Conservation (phyloP, 2,113 vertebrate species). For the Chitala chitala region DNA sequence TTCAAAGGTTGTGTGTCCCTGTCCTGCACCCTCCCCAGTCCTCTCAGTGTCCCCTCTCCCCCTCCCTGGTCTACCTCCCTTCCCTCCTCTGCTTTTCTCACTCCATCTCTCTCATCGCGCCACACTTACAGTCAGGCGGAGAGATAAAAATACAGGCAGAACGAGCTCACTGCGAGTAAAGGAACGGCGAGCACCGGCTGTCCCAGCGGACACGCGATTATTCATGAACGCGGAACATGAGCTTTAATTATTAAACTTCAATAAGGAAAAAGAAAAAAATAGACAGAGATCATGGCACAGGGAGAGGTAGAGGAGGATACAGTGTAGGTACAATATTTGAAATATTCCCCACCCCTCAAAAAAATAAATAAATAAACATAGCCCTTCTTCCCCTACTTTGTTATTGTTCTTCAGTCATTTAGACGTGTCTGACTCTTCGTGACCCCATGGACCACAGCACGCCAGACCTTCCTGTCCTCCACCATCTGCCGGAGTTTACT, state of each 20-base stretch:
- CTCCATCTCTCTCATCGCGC: neutral
- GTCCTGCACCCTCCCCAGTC: too few relatives aligned
- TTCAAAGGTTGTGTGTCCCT: too few relatives aligned
- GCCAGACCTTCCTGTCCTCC: too few relatives aligned
- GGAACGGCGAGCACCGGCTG: constrained; percentile 30
- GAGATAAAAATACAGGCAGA: constrained; percentile 39
- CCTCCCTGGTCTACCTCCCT: neutral
- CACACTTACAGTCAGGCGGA: neutral
- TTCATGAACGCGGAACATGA: constrained; percentile 43
- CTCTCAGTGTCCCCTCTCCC: neutral
- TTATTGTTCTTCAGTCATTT: too few relatives aligned
- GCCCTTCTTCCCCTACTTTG: too few relatives aligned
- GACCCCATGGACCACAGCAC: too few relatives aligned
- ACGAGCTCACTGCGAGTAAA: constrained; percentile 41
- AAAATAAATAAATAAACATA: too few relatives aligned
- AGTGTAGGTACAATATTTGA: too few relatives aligned
- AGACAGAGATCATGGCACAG: too few relatives aligned
- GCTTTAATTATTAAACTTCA: constrained; percentile 54
- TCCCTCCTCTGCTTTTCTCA: neutral
- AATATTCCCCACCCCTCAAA: too few relatives aligned
- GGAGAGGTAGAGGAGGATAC: neutral
- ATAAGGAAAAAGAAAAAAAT: constrained; percentile 36
- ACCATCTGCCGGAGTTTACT: too few relatives aligned
- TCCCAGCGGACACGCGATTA: constrained; percentile 40
- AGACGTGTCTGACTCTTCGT: too few relatives aligned